Conservation (phyloP, 2,888 invertebrate species). For the Podabrus alpinus region DNA sequence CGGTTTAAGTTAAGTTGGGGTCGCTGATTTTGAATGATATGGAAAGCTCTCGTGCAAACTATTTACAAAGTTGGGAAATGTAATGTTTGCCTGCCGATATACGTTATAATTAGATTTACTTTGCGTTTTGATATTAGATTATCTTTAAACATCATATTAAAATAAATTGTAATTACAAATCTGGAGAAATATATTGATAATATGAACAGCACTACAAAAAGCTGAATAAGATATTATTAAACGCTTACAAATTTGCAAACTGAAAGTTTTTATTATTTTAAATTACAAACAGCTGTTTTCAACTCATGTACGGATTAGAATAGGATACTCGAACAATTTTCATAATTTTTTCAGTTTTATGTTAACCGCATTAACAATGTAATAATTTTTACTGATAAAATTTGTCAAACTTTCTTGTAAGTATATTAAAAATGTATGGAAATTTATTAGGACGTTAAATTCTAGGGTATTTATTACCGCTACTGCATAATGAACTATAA, state of each 20-base stretch:
- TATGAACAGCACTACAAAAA: background rate
- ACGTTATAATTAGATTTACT: conserved; percentile 20
- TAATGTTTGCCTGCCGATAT: conserved; percentile 20
- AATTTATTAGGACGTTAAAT: background rate
- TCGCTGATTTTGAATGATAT: conserved; percentile 20
- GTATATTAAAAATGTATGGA: background rate
- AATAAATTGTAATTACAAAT: background rate
- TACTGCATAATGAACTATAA: background rate
- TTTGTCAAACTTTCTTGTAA: background rate
- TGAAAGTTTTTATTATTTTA: too few species aligned
- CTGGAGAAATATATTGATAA: background rate
- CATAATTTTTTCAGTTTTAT: background rate
- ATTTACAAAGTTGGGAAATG: conserved; percentile 18
- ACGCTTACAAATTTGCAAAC: background rate
- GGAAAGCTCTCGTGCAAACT: conserved; percentile 16
- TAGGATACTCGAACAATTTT: background rate
- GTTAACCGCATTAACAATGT: background rate
- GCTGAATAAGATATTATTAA: background rate
- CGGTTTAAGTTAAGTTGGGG: conserved; percentile 13
- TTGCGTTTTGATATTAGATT: conserved; percentile 14
- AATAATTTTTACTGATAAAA: background rate
- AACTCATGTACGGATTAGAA: background rate
- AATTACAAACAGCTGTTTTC: background rate
- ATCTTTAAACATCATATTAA: conserved; percentile 4
- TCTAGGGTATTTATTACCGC: background rate